These are phyloP conservation scores for Siniperca knerii DNA, from an alignment of 2,113 vertebrate species.

Conservation along the genomic window DNA sequence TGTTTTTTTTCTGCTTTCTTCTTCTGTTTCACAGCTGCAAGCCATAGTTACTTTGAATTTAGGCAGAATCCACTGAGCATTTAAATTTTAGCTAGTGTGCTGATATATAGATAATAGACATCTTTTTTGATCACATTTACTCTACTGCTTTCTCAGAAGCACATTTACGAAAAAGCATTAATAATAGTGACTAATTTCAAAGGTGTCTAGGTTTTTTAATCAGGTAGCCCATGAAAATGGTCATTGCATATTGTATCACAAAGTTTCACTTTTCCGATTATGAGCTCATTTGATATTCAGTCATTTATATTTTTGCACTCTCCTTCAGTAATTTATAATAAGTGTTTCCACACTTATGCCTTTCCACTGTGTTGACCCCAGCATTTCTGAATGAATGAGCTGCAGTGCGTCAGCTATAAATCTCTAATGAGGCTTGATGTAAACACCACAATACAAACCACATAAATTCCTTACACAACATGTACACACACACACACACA, in stretches of 20 bases:
- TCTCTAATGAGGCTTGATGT: slow-evolving; percentile 77
- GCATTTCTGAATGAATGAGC: slow-evolving; percentile 62
- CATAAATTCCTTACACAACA: slow-evolving; percentile 53
- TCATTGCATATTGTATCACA: background rate
- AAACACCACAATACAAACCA: slow-evolving; percentile 71
- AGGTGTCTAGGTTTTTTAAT: background rate
- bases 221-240: background rate
- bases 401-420: slow-evolving; percentile 67
- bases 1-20: background rate
- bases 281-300: background rate
- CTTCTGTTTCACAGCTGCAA: background rate
- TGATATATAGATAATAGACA: background rate
- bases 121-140: background rate
- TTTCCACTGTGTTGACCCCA: slow-evolving; percentile 55
- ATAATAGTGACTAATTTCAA: background rate
- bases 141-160: background rate
- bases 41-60: background rate
- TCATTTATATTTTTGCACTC: slow-evolving; percentile 33
- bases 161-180: background rate
- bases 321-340: slow-evolving; percentile 45
- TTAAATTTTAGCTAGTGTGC: background rate
- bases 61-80: background rate
- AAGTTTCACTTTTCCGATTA: slow-evolving; percentile 14
- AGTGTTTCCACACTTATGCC: slow-evolving; percentile 24
- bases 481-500: slow-evolving; percentile 17